phyloP scores from a whole-genome alignment of 2,113 vertebrate species.

The Lepus americanus region DNA sequence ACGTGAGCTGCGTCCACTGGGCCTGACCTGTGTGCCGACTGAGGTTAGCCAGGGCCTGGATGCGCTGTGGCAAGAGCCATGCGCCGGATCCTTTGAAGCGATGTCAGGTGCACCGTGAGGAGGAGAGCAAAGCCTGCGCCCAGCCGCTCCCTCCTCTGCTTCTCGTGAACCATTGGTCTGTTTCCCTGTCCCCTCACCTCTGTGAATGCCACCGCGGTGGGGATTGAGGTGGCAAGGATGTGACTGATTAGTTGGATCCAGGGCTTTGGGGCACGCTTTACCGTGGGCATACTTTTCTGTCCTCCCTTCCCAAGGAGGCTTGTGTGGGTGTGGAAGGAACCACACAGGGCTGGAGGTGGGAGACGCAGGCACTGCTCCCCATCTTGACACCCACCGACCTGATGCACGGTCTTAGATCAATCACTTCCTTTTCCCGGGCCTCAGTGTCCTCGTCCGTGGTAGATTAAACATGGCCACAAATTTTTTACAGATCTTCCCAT shows the following conservation, averaged over 20 bases:
- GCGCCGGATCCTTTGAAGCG: neutral
- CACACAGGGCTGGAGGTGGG: neutral
- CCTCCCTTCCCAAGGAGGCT: slow-evolving; percentile 5
- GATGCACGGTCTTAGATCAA: neutral
- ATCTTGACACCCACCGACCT: neutral
- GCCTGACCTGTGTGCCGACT: no score
- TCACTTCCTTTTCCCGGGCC: neutral
- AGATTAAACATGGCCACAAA: neutral
- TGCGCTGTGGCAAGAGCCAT: neutral
- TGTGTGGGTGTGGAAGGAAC: neutral
- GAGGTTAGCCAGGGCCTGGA: neutral
- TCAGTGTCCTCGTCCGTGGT: neutral
- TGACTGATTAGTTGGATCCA: neutral
- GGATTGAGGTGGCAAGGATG: neutral
- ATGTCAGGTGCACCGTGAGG: neutral
- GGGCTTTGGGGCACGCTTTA: neutral
- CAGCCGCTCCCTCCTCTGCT: neutral
- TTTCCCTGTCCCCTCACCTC: neutral
- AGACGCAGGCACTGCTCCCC: neutral
- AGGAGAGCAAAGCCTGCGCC: neutral
- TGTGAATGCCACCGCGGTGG: neutral
- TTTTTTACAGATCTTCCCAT: neutral
- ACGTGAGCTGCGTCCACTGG: rapidly evolving
- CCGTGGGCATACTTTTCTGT: neutral
- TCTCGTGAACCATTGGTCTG: neutral